Evolutionary conservation across 2,888 invertebrate genomes (phyloP).

Genomic region (Orthosia gothica): DNA sequence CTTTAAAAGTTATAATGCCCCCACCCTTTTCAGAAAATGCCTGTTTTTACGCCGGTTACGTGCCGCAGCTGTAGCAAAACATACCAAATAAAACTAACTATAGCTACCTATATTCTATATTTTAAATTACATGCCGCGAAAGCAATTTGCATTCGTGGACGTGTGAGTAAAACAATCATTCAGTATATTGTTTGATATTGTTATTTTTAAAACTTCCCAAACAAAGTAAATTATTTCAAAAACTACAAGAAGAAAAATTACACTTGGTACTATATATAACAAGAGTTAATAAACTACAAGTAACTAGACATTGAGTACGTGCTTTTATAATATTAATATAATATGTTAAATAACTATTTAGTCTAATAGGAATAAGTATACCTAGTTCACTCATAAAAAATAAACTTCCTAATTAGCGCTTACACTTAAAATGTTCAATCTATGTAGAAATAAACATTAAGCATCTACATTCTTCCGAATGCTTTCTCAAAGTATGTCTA

Average conservation of each 20-base stretch:
- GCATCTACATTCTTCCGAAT: neutral
- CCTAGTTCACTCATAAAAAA: slow-evolving; percentile 9
- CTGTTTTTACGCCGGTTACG: slow-evolving; percentile 43
- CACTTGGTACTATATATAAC: neutral
- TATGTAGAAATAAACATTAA: neutral
- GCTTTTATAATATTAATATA: neutral
- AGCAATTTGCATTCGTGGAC: slow-evolving; percentile 17
- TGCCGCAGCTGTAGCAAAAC: slow-evolving; percentile 53
- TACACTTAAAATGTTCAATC: neutral
- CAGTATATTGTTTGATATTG: neutral
- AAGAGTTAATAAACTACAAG: neutral
- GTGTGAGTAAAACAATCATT: neutral
- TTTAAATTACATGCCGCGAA: slow-evolving; percentile 13
- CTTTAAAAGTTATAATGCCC: slow-evolving; percentile 48
- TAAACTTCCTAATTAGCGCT: neutral
- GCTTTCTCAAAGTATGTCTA: neutral
- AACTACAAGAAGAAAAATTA: neutral
- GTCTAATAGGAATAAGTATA: neutral
- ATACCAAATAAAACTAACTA: slow-evolving; percentile 8
- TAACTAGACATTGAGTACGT: neutral
- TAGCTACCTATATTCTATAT: neutral
- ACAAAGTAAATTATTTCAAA: neutral
- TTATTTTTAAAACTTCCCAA: neutral
- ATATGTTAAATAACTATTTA: neutral
- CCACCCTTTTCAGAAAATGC: slow-evolving; percentile 40